Evolutionary conservation across 2,888 invertebrate species (phyloP).

Genomic region (Ornithoptera alexandrae): DNA sequence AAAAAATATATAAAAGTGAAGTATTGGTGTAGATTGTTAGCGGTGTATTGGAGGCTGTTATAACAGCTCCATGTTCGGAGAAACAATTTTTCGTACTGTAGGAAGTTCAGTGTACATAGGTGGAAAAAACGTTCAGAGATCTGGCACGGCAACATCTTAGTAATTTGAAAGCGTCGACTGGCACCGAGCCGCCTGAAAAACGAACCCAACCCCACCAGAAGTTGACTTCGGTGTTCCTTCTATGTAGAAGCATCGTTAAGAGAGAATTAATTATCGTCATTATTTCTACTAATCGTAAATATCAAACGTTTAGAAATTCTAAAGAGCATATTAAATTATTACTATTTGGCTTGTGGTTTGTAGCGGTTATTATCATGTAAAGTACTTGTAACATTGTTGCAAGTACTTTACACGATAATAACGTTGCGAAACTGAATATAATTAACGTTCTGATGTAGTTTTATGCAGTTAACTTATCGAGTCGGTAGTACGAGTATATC

Average conservation of each 20-base stretch:
- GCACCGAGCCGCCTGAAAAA: conserved; percentile 31
- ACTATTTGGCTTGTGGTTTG: too few species aligned
- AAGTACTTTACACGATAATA: too few species aligned
- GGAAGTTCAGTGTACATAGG: conserved; percentile 45
- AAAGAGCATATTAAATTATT: neutral
- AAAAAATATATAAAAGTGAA: too few species aligned
- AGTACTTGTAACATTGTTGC: too few species aligned
- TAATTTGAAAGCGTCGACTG: conserved; percentile 61
- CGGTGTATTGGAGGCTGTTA: too few species aligned
- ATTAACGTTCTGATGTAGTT: too few species aligned
- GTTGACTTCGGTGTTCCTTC: conserved; percentile 12
- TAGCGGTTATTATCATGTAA: too few species aligned
- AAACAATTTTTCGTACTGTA: neutral
- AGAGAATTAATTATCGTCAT: conserved; percentile 1
- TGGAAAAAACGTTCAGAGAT: conserved; percentile 46
- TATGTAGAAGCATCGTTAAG: neutral
- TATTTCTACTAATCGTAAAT: neutral
- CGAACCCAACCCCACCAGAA: conserved; percentile 30
- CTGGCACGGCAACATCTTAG: conserved; percentile 56
- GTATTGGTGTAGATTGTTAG: too few species aligned
- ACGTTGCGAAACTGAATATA: too few species aligned
- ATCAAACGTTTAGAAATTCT: neutral
- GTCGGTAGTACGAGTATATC: too few species aligned
- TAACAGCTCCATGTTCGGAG: neutral
- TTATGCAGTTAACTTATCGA: too few species aligned